Evolutionary conservation across 2,797 vertebrate species (phyloP).

Genomic region (Tauraco hartlaubi): DNA sequence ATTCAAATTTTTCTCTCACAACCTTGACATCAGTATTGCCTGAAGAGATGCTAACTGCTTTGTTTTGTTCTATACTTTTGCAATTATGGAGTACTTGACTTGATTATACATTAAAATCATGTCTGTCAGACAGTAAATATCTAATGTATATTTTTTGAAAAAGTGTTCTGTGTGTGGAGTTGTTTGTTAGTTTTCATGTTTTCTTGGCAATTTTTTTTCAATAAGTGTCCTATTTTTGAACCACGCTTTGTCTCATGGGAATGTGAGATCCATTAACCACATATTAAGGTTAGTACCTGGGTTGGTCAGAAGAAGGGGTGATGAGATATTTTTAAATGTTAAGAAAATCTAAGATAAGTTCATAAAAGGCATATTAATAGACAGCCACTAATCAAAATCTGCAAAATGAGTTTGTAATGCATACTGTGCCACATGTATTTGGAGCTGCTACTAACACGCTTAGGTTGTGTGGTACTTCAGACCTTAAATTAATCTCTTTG

Average conservation of each 20-base stretch:
- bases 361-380: background rate
- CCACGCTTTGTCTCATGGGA: background rate
- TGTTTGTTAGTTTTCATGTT: background rate
- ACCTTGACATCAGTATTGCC: background rate
- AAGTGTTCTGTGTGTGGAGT: background rate
- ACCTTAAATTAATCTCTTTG: background rate
- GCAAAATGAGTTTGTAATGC: background rate
- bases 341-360: background rate
- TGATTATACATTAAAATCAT: background rate
- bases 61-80: background rate
- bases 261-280: fast-evolving
- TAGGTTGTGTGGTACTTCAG: background rate
- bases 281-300: background rate
- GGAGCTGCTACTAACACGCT: background rate
- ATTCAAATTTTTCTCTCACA: background rate
- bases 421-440: background rate
- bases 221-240: background rate
- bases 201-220: background rate
- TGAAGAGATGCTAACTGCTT: background rate
- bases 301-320: background rate
- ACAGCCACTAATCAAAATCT: background rate
- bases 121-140: background rate
- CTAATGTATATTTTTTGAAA: background rate
- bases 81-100: background rate
- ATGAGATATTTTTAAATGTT: background rate